Evolutionary conservation across 2,888 invertebrate genomes (phyloP).

Genomic region (Adelognathus sp.): DNA sequence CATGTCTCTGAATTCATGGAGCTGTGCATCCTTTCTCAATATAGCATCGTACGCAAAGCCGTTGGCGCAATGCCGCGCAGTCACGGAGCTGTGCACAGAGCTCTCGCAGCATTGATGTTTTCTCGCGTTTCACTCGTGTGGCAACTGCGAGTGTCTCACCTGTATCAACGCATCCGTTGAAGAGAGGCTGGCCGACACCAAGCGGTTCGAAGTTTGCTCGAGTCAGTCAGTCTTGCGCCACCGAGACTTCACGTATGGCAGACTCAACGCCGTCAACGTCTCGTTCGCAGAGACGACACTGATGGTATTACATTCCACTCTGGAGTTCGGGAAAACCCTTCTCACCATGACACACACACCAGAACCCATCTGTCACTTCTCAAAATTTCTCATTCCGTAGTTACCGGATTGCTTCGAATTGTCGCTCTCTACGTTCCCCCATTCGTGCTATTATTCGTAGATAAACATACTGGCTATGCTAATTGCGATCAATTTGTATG

Average conservation of each 20-base stretch:
- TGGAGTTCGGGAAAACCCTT: slow-evolving; percentile 16
- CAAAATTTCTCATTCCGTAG: slow-evolving; percentile 20
- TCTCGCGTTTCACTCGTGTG: not conserved
- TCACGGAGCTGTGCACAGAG: not conserved
- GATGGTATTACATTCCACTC: slow-evolving; percentile 44
- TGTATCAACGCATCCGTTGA: slow-evolving; percentile 13
- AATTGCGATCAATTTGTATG: not conserved
- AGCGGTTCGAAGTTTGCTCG: slow-evolving; percentile 36
- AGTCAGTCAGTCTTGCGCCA: slow-evolving; percentile 35
- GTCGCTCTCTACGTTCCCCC: not conserved
- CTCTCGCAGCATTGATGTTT: slow-evolving; percentile 8
- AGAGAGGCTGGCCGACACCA: slow-evolving; percentile 8
- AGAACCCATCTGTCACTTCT: slow-evolving; percentile 21
- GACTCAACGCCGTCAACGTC: not conserved
- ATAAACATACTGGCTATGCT: not conserved
- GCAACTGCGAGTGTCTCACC: slow-evolving; percentile 10
- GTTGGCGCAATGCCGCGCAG: slow-evolving; percentile 1
- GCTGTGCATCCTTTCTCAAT: slow-evolving; percentile 37
- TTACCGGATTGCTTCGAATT: not conserved
- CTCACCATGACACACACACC: not conserved
- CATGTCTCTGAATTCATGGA: slow-evolving; percentile 34
- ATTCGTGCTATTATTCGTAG: not conserved
- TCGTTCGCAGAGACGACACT: not conserved
- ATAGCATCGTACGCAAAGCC: slow-evolving; percentile 27
- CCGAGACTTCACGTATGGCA: not conserved